Conservation (phyloP, 2,113 vertebrate genomes). For the Madoqua kirkii region DNA sequence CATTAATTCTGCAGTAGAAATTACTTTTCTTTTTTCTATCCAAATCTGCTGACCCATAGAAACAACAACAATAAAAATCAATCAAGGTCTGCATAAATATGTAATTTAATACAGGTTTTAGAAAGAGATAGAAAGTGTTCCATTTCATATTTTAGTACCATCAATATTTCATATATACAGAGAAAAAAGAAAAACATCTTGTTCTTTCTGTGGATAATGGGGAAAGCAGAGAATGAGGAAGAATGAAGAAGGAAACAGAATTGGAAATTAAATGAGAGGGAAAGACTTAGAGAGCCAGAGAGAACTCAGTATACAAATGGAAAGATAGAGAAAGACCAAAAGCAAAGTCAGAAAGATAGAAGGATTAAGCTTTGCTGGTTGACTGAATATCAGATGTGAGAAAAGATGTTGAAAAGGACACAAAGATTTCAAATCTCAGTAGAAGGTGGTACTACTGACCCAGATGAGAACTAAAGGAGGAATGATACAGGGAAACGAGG, state of each 20-base stretch:
- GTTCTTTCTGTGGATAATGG: neutral
- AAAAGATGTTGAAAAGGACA: neutral
- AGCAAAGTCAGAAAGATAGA: neutral
- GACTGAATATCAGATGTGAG: neutral
- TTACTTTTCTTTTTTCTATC: neutral
- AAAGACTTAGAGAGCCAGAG: neutral
- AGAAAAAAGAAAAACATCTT: neutral
- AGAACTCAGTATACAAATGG: neutral
- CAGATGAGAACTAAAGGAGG: neutral
- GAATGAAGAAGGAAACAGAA: neutral
- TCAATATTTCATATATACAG: conserved; percentile 39
- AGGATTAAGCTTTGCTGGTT: too few relatives aligned
- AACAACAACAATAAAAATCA: conserved; percentile 9
- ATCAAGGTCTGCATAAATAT: neutral
- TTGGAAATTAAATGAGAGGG: neutral
- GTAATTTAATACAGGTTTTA: conserved; percentile 12
- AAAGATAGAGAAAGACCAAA: neutral
- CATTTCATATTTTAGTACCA: neutral
- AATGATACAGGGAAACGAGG: accelerated
- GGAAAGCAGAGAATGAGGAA: neutral
- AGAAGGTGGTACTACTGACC: neutral
- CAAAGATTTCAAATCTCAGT: neutral
- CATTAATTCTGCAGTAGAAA: neutral
- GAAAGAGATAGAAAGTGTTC: conserved; percentile 24
- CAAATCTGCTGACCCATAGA: neutral